Base-by-base conservation (phyloP, 1,140 invertebrate species). In the Drosophila pseudoananassae region DNA sequence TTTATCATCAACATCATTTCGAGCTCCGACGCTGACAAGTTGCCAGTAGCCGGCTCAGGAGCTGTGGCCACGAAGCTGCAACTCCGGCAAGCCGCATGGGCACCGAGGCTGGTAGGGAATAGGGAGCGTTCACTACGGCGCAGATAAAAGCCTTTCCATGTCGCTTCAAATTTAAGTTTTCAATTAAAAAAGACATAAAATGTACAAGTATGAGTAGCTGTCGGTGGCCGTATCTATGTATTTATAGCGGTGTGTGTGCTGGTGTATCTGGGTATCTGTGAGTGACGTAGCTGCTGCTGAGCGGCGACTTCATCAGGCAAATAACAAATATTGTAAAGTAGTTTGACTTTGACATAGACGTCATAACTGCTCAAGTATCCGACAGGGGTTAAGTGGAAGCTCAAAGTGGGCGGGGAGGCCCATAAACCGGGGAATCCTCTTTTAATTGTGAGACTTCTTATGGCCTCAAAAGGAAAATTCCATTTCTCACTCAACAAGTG, bases 81-180 rank as follows among this genome's bases (percentile, higher is more conserved):
- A 36, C 40, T 17, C 15, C 40, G 14, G 15, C 40, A 43, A 17
- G 40, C 40, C 36, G 40, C 43, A 46, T 46, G 17, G 43, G 43
- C 15, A 10, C 43, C 43, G 9, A 53, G 43, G 6, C 10, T 17
- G 49, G 23, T 29, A 49, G 51, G 79, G 51, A 74, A 49, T 74
- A 78, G 69, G 77, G 58, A 80, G 71, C 60, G 56, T 78, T 63
- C 57, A 65, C 61, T 81, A 81, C 82, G 83, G 84, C 64, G 64
- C 78, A 79, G 83, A 88, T 88, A 88, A 88, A 88, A 88, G 83
- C 83, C 83, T 88, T 88, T 88, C 78, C 83, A 88, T 88, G 83
- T 88, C 83, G 83, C 84, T 88, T 89, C 78, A 88, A 88, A 88
- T 88, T 88, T 88, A 88, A 88, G 83, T 88, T 88, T 88, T 88